phyloP scores from a whole-genome alignment of 2,797 vertebrate genomes.

The Zenarchopterus dispar region DNA sequence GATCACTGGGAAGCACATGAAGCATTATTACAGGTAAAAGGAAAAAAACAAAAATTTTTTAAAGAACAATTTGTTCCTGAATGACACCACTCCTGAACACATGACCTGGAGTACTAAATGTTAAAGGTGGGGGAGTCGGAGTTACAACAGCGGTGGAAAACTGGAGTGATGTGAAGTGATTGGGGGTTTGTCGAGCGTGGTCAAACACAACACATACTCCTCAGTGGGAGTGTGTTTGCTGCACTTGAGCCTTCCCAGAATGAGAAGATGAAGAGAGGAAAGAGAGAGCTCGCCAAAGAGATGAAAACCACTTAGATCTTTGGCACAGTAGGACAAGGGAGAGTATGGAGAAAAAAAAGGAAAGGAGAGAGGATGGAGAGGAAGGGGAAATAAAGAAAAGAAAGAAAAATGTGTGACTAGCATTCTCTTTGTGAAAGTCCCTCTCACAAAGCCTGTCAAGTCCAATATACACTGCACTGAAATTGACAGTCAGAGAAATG shows the following conservation, averaged over 20 bases:
- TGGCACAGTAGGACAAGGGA: conserved; percentile 59
- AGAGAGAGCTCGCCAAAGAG: conserved; percentile 57
- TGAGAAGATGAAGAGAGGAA: conserved; percentile 52
- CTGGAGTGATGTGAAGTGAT: conserved; percentile 55
- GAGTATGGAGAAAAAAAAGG: conserved; percentile 37
- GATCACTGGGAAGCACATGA: no score
- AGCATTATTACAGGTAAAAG: no score
- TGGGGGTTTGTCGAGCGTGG: conserved; percentile 53
- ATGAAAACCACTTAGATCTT: conserved; percentile 70
- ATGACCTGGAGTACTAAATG: conserved; percentile 27
- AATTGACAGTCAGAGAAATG: conserved; percentile 29
- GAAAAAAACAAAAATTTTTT: no score
- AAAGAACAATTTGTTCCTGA: conserved; percentile 20
- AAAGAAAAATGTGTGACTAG: conserved; percentile 46
- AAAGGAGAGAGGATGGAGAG: background rate
- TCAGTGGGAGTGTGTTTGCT: conserved; percentile 38
- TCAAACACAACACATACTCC: conserved; percentile 51
- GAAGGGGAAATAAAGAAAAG: conserved; percentile 23
- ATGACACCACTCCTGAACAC: background rate
- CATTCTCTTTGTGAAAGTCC: conserved; percentile 53
- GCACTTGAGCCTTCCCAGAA: conserved; percentile 52
- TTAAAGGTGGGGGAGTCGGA: conserved; percentile 14
- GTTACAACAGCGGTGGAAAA: conserved; percentile 24
- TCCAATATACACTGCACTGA: conserved; percentile 6
- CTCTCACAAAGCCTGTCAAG: conserved; percentile 49